These are phyloP conservation scores for Agapornis roseicollis DNA, from an alignment of 2,113 vertebrate species.

Conservation along the genomic window DNA sequence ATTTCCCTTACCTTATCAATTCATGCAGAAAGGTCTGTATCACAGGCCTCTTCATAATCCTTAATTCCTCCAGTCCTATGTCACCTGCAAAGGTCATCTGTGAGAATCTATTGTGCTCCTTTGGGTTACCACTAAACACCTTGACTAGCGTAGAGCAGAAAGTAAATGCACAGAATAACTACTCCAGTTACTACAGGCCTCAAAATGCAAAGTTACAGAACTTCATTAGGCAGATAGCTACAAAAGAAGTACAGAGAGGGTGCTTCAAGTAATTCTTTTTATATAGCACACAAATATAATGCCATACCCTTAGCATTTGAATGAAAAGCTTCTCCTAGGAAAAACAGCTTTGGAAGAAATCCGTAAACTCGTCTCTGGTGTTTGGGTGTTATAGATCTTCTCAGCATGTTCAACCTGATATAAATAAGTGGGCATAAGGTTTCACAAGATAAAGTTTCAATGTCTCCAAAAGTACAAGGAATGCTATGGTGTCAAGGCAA, in stretches of 20 bases:
- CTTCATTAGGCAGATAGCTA: background rate
- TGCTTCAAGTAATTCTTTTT: background rate
- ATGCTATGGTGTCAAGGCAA: background rate
- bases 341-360: background rate
- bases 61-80: background rate
- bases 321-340: background rate
- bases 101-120: background rate
- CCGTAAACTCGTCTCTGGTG: background rate
- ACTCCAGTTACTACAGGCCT: background rate
- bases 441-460: background rate
- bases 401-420: background rate
- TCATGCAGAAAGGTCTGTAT: background rate
- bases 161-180: background rate
- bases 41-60: background rate
- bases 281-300: background rate
- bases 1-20: background rate
- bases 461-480: background rate
- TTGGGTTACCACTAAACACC: background rate
- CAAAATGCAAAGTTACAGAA: background rate
- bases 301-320: background rate
- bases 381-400: background rate
- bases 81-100: background rate
- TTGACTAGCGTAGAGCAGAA: background rate
- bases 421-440: background rate
- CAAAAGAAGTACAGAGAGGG: background rate